Evolutionary conservation across 2,888 invertebrate genomes (phyloP).

Genomic region (Ophion ellenae): DNA sequence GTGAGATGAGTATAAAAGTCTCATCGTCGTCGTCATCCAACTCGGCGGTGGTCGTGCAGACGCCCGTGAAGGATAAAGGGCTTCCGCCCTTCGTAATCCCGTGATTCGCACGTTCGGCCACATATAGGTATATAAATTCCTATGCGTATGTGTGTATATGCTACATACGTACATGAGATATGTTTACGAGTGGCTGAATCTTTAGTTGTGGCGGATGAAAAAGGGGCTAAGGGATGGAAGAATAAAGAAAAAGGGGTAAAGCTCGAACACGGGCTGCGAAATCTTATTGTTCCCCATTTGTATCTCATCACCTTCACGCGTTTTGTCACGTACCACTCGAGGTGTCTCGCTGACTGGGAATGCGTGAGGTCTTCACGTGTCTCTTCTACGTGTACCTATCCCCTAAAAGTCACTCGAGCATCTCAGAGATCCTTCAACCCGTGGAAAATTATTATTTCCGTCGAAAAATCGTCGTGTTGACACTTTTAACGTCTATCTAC

Average conservation of each 20-base stretch:
- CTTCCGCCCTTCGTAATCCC: slow-evolving; percentile 68
- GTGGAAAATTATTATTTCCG: slow-evolving; percentile 20
- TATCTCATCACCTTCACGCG: slow-evolving; percentile 57
- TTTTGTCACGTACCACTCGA: slow-evolving; percentile 56
- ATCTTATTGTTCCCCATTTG: slow-evolving; percentile 64
- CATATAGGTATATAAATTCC: slow-evolving; percentile 14
- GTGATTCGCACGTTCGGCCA: slow-evolving; percentile 64
- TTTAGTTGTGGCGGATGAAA: slow-evolving; percentile 47
- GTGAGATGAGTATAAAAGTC: slow-evolving; percentile 57
- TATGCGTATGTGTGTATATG: background rate
- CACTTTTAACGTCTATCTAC: background rate
- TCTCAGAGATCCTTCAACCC: slow-evolving; percentile 2
- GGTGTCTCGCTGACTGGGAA: slow-evolving; percentile 40
- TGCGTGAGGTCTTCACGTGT: slow-evolving; percentile 25
- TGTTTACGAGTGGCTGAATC: slow-evolving; percentile 57
- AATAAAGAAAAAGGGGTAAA: slow-evolving; percentile 45
- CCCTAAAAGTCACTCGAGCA: background rate
- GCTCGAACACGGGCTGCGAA: slow-evolving; percentile 54
- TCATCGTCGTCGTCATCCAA: slow-evolving; percentile 45
- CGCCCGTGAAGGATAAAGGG: slow-evolving; percentile 65
- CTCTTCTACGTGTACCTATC: background rate
- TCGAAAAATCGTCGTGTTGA: background rate
- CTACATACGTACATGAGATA: slow-evolving; percentile 17
- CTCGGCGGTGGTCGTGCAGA: slow-evolving; percentile 49
- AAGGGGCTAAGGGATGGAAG: slow-evolving; percentile 32